phyloP scores from a whole-genome alignment of 2,888 invertebrate genomes.

The Zootermopsis nevadensis region DNA sequence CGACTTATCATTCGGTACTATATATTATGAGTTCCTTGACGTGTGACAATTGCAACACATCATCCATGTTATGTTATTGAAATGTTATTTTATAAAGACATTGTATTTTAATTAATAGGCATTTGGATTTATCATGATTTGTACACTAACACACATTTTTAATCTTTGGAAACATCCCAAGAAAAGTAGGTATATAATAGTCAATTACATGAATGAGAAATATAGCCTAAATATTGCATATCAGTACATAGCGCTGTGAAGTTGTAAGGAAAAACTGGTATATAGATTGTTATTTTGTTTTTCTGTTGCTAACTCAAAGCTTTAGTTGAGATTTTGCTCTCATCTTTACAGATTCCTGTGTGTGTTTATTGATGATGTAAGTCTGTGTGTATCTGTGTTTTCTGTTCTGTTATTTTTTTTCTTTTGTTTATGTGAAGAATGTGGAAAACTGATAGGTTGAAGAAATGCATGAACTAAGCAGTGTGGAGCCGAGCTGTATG shows the following conservation, averaged over 20 bases:
- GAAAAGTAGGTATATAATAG: neutral
- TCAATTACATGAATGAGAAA: constrained; percentile 1
- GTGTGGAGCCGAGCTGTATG: neutral
- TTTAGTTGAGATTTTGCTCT: constrained; percentile 5
- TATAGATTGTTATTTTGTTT: neutral
- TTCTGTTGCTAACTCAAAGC: neutral
- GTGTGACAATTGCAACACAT: neutral
- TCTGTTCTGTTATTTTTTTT: no score
- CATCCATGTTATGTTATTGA: neutral
- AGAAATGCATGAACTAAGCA: neutral
- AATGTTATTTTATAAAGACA: neutral
- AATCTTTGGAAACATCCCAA: neutral
- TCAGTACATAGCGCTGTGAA: neutral
- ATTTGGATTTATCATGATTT: neutral
- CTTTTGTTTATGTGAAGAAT: neutral
- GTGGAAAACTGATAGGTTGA: no score
- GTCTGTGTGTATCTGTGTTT: neutral
- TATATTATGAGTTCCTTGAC: no score
- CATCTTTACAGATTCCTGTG: neutral
- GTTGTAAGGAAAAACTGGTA: neutral
- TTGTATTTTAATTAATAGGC: neutral
- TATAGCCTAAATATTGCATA: constrained; percentile 31
- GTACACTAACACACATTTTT: neutral
- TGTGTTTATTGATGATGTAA: neutral
- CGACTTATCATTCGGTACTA: no score